These are phyloP conservation scores for Osmerus eperlanus DNA, from an alignment of 2,113 vertebrate genomes.

Conservation along the genomic window DNA sequence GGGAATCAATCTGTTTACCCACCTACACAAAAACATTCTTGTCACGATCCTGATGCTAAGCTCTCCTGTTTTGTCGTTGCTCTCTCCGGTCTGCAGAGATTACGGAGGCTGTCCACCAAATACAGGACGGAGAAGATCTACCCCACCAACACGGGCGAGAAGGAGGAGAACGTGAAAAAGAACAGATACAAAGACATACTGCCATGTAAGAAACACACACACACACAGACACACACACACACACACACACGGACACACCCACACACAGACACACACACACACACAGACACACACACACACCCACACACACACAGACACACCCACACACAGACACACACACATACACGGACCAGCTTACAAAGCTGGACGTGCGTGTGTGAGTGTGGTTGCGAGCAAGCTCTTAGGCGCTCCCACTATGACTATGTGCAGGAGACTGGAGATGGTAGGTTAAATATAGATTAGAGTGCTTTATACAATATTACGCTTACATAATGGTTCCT, in stretches of 20 bases:
- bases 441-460: neutral
- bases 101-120: slow-evolving; percentile 95
- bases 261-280: neutral
- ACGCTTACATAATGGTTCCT: neutral
- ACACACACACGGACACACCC: neutral
- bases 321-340: neutral
- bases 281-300: neutral
- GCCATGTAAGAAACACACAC: slow-evolving; percentile 75
- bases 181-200: slow-evolving; percentile 99
- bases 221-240: neutral
- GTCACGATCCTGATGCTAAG: too few relatives aligned
- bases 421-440: too few relatives aligned
- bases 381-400: too few relatives aligned
- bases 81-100: slow-evolving; percentile 74
- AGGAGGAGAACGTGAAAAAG: slow-evolving; percentile 98
- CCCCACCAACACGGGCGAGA: slow-evolving; percentile 91
- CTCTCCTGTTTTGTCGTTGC: neutral
- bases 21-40: too few relatives aligned
- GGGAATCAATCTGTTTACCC: too few relatives aligned
- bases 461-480: neutral
- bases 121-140: slow-evolving; percentile 98
- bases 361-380: neutral
- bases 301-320: neutral
- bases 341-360: neutral
- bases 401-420: too few relatives aligned